These are phyloP conservation scores for Cryptomyrus ogoouensis DNA, from an alignment of 2,113 vertebrate genomes.

Conservation along the genomic window DNA sequence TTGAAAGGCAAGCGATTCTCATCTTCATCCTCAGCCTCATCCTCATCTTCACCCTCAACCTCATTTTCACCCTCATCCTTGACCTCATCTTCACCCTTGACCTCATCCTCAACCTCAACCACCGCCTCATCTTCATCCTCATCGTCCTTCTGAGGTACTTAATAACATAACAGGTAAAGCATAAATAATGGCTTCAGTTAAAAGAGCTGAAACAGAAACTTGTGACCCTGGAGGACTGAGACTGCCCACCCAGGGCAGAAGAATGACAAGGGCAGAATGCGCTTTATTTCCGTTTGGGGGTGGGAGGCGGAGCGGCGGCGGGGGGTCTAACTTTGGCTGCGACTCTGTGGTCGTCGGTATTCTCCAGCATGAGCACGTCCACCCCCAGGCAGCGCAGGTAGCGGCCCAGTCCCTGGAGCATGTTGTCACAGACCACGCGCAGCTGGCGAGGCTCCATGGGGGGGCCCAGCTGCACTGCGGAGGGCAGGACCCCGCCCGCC, in stretches of 20 bases:
- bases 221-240: not conserved
- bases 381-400: conserved; percentile 76
- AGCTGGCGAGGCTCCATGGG: conserved; percentile 59
- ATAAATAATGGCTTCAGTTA: not conserved
- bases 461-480: conserved; percentile 26
- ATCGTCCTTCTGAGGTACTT: not conserved
- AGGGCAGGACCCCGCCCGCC: conserved; percentile 33
- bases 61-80: not conserved
- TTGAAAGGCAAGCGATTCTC: not conserved
- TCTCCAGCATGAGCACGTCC: conserved; percentile 67
- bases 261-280: not conserved
- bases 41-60: not conserved
- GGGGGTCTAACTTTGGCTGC: conserved; percentile 66
- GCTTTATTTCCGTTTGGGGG: not conserved
- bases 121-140: not conserved
- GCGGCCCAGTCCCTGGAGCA: conserved; percentile 78
- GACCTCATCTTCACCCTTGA: not conserved
- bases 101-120: not conserved
- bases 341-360: conserved; percentile 66
- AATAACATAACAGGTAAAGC: not conserved
- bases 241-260: not conserved
- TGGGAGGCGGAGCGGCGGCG: not conserved
- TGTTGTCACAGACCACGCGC: conserved; percentile 77
- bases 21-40: not conserved
- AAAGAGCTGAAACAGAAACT: not conserved